Conservation (phyloP, 1,140 invertebrate genomes). For the Brachionus rotundiformis region DNA sequence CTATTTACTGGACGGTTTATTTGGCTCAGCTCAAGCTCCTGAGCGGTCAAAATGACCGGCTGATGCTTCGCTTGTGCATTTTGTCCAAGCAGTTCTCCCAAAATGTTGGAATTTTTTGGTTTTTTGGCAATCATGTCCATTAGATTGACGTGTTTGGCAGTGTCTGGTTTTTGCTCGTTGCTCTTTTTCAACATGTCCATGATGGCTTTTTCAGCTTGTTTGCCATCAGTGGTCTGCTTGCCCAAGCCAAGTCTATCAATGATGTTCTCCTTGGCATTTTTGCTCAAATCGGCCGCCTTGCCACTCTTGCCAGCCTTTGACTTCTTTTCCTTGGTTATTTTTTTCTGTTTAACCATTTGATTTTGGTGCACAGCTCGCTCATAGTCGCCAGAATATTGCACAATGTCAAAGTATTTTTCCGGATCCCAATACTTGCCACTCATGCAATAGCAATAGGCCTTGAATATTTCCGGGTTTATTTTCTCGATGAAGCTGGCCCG, state of each 20-base stretch:
- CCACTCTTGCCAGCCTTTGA: neutral
- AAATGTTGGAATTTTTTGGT: neutral
- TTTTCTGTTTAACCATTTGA: neutral
- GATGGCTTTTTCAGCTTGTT: constrained; percentile 1
- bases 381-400: constrained; percentile 41
- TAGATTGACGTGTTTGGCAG: neutral
- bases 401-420: constrained; percentile 50
- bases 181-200: constrained; percentile 19
- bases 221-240: neutral
- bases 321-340: neutral
- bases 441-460: constrained; percentile 50
- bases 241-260: neutral
- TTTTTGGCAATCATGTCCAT: constrained; percentile 14
- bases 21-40: constrained; percentile 28
- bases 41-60: constrained; percentile 22
- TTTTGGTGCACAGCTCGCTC: neutral
- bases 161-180: neutral
- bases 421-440: constrained; percentile 45
- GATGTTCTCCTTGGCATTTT: constrained; percentile 23
- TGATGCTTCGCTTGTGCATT: neutral
- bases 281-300: neutral
- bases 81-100: neutral
- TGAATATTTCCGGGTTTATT: constrained; percentile 36
- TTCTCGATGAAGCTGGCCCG: constrained; percentile 16
- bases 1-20: neutral